Evolutionary conservation across 2,113 vertebrate genomes (phyloP), one percentile per base, ranked within the genome.

Genomic region (Indicator maculatus): DNA sequence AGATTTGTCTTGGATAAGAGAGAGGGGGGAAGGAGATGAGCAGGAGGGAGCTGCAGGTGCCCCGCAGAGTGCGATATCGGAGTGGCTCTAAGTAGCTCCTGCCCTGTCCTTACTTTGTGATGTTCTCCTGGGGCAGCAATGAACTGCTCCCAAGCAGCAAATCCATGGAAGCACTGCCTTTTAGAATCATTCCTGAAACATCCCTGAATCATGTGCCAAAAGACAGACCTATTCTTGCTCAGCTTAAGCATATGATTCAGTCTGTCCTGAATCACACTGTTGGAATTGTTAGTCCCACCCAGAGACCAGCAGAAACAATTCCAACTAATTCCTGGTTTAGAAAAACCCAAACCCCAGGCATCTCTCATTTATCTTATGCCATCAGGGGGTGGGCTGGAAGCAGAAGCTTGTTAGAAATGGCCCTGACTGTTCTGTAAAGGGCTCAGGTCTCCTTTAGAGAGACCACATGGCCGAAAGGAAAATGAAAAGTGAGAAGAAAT

Each of bases 1-100:
- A 86, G 71, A 84, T 94, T 87, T 91, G 71, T 70, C 52, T 30
- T 64, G 89, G 89, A 59, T 83, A 92, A 70, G 31, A 58, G 69
- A 55, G 82, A 5, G 53, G 74, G 53, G 74, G 58, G 58, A 71
- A 64, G 71, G 47, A 74, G 93, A 93, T 28, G 82, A 66, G 44
- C 83, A 27, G 7, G 53, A 27, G 7, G 53, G 85, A 63, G 65
- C 91, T 84, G 86, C 88, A 88, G 91, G 83, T 95, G 86, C 72
- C 92, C 75, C 19, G 80, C 69, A 81, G 73, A 90, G 61, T 19
- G 23, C 39, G n/a, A 3, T 23, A 23, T n/a, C 20, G 31, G 67
- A 74, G 88, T 9, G 84, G 76, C 70, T 90, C 52, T 50, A n/a
- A 88, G 83, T 1, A 50, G 61, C 69, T 83, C 4, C 66, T 78